Conservation (phyloP, 2,797 vertebrate species). For the Aplochiton taeniatus region DNA sequence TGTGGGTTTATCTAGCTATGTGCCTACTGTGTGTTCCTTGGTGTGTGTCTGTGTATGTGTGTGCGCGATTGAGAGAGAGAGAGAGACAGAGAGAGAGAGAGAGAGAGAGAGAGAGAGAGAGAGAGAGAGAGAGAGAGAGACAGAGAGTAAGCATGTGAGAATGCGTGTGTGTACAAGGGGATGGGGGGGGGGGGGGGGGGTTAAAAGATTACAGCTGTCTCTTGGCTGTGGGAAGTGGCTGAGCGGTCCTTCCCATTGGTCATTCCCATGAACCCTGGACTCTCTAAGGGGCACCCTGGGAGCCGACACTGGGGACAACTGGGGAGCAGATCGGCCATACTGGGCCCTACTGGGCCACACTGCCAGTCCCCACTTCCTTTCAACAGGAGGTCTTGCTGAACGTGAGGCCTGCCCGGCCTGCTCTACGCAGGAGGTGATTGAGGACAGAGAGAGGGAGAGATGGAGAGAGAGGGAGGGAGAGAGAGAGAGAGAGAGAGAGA, state of each 20-base stretch:
- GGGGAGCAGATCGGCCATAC: conserved; percentile 69
- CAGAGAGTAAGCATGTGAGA: conserved; percentile 25
- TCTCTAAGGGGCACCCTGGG: conserved; percentile 79
- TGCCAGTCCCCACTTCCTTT: conserved; percentile 67
- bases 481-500: not conserved
- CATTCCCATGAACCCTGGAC: conserved; percentile 94
- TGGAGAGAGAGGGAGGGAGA: conserved; percentile 27
- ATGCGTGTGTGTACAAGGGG: conserved; percentile 31
- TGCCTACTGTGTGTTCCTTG: too few species aligned
- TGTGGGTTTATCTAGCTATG: too few species aligned
- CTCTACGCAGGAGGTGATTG: conserved; percentile 65
- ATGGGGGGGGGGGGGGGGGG: conserved; percentile 55
- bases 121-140: not conserved
- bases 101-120: too few species aligned
- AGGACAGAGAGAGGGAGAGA: conserved; percentile 19
- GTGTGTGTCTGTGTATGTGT: conserved; percentile 2
- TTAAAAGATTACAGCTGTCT: conserved; percentile 95
- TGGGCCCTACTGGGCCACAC: conserved; percentile 66
- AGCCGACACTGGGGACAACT: conserved; percentile 68
- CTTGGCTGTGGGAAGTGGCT: conserved; percentile 93
- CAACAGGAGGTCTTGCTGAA: conserved; percentile 82
- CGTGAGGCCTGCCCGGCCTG: conserved; percentile 68
- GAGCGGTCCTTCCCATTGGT: conserved; percentile 88
- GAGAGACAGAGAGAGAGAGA: not conserved
- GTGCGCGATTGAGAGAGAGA: not conserved